Percentiles rank a stretch among this genome's conserved stretches.
phyloP scores from a whole-genome alignment of 2,888 invertebrate genomes.

The Hypomecis atomaria region DNA sequence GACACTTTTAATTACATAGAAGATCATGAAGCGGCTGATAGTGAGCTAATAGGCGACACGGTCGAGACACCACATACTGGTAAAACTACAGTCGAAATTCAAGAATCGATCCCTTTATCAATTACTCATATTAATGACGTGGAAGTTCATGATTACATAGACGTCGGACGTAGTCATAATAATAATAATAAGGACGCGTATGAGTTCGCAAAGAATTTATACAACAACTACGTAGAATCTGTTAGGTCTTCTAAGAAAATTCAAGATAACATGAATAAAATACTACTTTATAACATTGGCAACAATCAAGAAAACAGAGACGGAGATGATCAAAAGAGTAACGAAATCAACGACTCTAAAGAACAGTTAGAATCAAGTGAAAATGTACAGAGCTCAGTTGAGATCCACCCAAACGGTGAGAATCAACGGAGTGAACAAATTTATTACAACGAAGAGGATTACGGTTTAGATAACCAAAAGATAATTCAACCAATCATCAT shows the following conservation, averaged over 20 bases:
- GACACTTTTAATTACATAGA: conserved; percentile 69
- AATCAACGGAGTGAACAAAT: conserved; percentile 60
- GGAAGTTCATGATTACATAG: conserved; percentile 75
- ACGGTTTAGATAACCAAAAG: conserved; percentile 60
- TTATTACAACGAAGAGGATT: conserved; percentile 53
- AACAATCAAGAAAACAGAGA: conserved; percentile 59
- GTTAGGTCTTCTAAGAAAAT: conserved; percentile 71
- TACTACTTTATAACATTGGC: conserved; percentile 58
- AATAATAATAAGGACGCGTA: conserved; percentile 59
- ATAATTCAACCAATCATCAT: conserved; percentile 77
- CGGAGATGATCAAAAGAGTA: conserved; percentile 44
- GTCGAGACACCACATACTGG: conserved; percentile 70
- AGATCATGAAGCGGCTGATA: conserved; percentile 72
- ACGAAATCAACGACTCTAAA: conserved; percentile 51
- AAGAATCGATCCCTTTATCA: conserved; percentile 86
- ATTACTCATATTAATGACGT: conserved; percentile 79
- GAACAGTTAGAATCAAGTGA: conserved; percentile 68
- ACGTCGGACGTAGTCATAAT: conserved; percentile 69
- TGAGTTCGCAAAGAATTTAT: conserved; percentile 61
- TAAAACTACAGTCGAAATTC: conserved; percentile 86
- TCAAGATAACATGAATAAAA: conserved; percentile 63
- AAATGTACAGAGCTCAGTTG: conserved; percentile 62
- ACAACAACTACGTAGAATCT: conserved; percentile 67
- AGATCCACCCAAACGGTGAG: conserved; percentile 60
- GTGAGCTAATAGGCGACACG: conserved; percentile 69